A percentile compares a stretch with the other conserved stretches of the same genome.
These are phyloP conservation scores for Andrena chrysosceles DNA, from an alignment of 2,888 invertebrate species.

Conservation along the genomic window DNA sequence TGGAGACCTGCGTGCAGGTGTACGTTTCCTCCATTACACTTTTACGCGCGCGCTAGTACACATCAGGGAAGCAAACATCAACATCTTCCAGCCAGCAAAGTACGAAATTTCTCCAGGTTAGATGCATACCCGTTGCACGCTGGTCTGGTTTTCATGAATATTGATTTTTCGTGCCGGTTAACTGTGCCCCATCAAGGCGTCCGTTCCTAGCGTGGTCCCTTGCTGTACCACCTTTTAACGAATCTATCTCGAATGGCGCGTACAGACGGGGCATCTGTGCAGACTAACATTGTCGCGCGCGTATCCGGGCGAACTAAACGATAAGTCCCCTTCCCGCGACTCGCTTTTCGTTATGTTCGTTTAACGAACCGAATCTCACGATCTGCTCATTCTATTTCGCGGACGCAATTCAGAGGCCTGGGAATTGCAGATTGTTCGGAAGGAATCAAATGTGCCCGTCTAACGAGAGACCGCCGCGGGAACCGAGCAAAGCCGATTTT, in stretches of 20 bases:
- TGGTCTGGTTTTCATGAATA: conserved; percentile 66
- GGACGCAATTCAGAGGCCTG: conserved; percentile 7
- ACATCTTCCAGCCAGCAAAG: conserved; percentile 35
- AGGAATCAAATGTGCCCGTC: not conserved
- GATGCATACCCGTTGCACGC: conserved; percentile 35
- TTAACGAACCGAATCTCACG: conserved; percentile 54
- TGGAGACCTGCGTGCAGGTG: conserved; percentile 1
- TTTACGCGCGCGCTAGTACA: conserved; percentile 18
- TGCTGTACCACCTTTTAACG: conserved; percentile 22
- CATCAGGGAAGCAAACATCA: conserved; percentile 26
- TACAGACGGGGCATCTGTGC: conserved; percentile 18
- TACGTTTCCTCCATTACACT: conserved; percentile 25
- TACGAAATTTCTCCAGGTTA: conserved; percentile 50
- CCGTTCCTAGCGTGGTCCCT: conserved; percentile 1
- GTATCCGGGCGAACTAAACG: conserved; percentile 48
- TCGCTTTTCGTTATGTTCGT: conserved; percentile 42
- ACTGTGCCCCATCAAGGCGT: conserved; percentile 15
- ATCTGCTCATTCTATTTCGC: conserved; percentile 30
- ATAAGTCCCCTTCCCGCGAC: conserved; percentile 23
- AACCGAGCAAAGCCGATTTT: not conserved
- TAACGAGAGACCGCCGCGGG: not conserved
- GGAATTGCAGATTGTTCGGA: conserved; percentile 36
- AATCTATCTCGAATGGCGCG: conserved; percentile 23
- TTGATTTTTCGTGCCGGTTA: conserved; percentile 63
- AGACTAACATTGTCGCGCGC: conserved; percentile 28